A percentile compares a stretch with the other conserved stretches of the same genome.
These are phyloP conservation scores for Prorops nasuta DNA, from an alignment of 1,140 invertebrate genomes.

Conservation along the genomic window DNA sequence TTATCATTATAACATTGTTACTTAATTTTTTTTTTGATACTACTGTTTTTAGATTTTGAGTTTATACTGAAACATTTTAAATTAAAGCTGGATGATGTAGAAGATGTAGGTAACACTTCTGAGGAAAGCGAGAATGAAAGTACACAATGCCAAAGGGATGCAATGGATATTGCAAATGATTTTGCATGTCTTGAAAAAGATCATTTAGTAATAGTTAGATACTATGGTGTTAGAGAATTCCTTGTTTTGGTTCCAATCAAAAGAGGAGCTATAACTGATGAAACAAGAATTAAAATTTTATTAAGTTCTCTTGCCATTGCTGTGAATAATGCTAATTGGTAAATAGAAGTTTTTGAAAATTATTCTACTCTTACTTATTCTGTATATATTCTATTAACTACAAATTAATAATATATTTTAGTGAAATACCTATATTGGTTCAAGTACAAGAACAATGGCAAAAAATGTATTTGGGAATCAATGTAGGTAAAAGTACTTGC, in stretches of 20 bases:
- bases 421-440: slow-evolving; percentile 82
- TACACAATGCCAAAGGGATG: slow-evolving; percentile 47
- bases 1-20: neutral
- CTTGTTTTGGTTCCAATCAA: slow-evolving; percentile 70
- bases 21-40: neutral
- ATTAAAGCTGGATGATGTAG: slow-evolving; percentile 38
- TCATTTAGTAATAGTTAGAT: slow-evolving; percentile 61
- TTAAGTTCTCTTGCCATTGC: slow-evolving; percentile 83
- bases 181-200: slow-evolving; percentile 63
- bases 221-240: slow-evolving; percentile 84
- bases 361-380: neutral
- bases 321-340: slow-evolving; percentile 77
- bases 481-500: slow-evolving; percentile 70
- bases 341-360: no score
- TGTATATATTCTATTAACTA: neutral
- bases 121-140: slow-evolving; percentile 38
- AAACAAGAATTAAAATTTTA: slow-evolving; percentile 81
- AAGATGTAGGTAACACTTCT: slow-evolving; percentile 28
- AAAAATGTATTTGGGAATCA: slow-evolving; percentile 78
- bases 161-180: slow-evolving; percentile 57
- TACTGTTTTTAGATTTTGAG: slow-evolving; percentile 57
- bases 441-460: slow-evolving; percentile 81
- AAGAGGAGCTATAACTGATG: slow-evolving; percentile 64
- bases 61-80: slow-evolving; percentile 62
- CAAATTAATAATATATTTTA: slow-evolving; percentile 44